phyloP scores from a whole-genome alignment of 2,888 invertebrate genomes.

The Andrena haemorrhoa region DNA sequence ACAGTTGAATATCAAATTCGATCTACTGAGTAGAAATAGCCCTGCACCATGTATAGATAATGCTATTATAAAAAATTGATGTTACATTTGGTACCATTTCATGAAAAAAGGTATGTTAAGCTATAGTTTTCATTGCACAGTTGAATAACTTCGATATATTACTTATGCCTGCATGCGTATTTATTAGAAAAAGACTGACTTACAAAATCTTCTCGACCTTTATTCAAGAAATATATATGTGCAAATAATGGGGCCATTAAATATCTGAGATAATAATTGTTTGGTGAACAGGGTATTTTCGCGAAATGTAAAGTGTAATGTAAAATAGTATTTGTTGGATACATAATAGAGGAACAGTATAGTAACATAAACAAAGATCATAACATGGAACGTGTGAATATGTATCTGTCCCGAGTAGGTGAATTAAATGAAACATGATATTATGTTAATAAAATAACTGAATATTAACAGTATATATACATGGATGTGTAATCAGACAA shows the following conservation, averaged over 20 bases:
- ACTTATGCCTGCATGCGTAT: conserved; percentile 23
- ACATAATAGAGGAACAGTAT: conserved; percentile 6
- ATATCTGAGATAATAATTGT: conserved; percentile 33
- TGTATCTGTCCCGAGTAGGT: conserved; percentile 34
- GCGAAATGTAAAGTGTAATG: conserved; percentile 24
- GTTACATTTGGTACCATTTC: conserved; percentile 22
- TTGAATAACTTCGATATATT: conserved; percentile 25
- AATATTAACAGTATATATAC: conserved; percentile 25
- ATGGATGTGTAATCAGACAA: conserved; percentile 19
- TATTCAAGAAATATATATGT: conserved; percentile 28
- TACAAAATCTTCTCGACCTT: conserved; percentile 32
- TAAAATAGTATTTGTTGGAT: conserved; percentile 14
- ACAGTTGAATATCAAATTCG: conserved; percentile 14
- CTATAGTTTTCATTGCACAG: conserved; percentile 21
- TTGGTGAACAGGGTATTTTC: conserved; percentile 55
- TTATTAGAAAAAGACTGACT: conserved; percentile 40
- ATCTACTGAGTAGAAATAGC: conserved; percentile 11
- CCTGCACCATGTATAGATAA: conserved; percentile 18
- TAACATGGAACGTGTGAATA: conserved; percentile 24
- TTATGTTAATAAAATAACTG: conserved; percentile 13
- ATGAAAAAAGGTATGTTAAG: conserved; percentile 27
- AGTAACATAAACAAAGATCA: conserved; percentile 6
- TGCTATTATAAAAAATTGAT: conserved; percentile 18
- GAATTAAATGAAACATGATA: conserved; percentile 20
- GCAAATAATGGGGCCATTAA: conserved; percentile 38